These are phyloP conservation scores for Nasonia oneida DNA, from an alignment of 2,888 invertebrate genomes.

Conservation along the genomic window DNA sequence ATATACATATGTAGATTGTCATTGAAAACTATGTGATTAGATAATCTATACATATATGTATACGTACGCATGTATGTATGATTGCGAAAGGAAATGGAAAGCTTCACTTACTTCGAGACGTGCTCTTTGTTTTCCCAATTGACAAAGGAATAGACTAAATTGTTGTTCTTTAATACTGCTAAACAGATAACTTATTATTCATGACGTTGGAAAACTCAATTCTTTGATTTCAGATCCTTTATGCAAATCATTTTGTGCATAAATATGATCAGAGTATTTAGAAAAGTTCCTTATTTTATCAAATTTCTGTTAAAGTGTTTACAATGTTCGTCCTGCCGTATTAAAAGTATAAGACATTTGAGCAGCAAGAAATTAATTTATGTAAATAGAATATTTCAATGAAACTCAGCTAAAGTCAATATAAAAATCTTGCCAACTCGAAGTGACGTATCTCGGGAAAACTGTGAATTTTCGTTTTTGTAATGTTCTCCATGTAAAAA, in stretches of 20 bases:
- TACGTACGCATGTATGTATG: conserved; percentile 30
- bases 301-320: background rate
- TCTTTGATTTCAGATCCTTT: background rate
- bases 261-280: background rate
- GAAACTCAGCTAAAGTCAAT: conserved; percentile 22
- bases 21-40: conserved; percentile 51
- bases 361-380: background rate
- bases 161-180: background rate
- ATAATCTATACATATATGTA: conserved; percentile 38
- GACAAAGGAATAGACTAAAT: background rate
- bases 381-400: background rate
- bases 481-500: background rate
- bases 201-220: background rate
- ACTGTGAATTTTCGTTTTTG: background rate
- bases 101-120: conserved; percentile 43
- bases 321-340: background rate
- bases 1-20: conserved; percentile 50
- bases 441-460: background rate
- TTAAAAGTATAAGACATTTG: conserved; percentile 1
- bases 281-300: background rate
- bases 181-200: background rate
- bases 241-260: background rate
- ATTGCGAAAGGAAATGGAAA: conserved; percentile 18
- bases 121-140: background rate
- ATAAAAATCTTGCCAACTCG: background rate